These are phyloP conservation scores for Alentia gelatinosa DNA, from an alignment of 2,888 invertebrate genomes.

Conservation along the genomic window DNA sequence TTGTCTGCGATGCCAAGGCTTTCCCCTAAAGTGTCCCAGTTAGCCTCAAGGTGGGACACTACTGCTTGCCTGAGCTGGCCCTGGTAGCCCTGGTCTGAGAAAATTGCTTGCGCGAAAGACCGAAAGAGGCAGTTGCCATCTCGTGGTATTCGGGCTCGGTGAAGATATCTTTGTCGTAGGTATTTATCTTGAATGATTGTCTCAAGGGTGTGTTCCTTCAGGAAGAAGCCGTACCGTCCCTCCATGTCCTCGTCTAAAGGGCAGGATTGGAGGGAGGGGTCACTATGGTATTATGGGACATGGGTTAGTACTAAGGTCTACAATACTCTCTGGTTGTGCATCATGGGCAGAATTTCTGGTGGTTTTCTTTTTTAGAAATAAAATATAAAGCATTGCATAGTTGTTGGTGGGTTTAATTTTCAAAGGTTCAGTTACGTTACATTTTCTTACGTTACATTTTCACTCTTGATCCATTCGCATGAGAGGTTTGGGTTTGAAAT, in stretches of 20 bases:
- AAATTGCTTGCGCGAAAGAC: slow-evolving; percentile 52
- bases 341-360: too few relatives aligned
- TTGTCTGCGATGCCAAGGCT: not conserved
- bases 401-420: too few relatives aligned
- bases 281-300: not conserved
- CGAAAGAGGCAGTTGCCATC: slow-evolving; percentile 64
- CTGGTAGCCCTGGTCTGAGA: slow-evolving; percentile 53
- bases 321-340: too few relatives aligned
- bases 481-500: too few relatives aligned
- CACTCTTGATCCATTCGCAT: too few relatives aligned
- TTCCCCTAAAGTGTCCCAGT: slow-evolving; percentile 27
- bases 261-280: not conserved
- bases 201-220: slow-evolving; percentile 60
- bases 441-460: too few relatives aligned
- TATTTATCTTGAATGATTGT: slow-evolving; percentile 54
- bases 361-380: too few relatives aligned
- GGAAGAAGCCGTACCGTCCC: slow-evolving; percentile 57
- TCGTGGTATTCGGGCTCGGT: slow-evolving; percentile 56
- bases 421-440: too few relatives aligned
- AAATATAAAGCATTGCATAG: too few relatives aligned
- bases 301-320: not conserved
- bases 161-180: slow-evolving; percentile 23
- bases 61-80: slow-evolving; percentile 31
- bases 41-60: slow-evolving; percentile 13
- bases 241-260: slow-evolving; percentile 52